Evolutionary conservation across 2,888 invertebrate species (phyloP).

Genomic region (Rhaphigaster nebulosa): DNA sequence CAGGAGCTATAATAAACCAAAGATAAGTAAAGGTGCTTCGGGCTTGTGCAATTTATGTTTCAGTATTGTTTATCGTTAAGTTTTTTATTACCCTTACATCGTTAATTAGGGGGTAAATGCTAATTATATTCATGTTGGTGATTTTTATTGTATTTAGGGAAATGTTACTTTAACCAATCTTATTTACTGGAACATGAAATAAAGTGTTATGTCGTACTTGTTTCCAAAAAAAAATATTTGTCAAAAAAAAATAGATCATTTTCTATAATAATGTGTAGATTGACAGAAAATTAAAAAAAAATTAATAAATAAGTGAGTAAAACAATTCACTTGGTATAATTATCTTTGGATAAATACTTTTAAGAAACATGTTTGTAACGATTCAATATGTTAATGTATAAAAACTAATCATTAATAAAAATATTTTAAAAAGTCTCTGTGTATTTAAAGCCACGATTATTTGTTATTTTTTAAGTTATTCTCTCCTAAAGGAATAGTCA

Average conservation of each 20-base stretch:
- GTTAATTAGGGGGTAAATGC: slow-evolving; percentile 50
- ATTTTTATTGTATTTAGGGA: slow-evolving; percentile 55
- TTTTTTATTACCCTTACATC: slow-evolving; percentile 54
- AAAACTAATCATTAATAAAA: slow-evolving; percentile 62
- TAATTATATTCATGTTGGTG: slow-evolving; percentile 55
- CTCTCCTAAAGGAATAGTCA: neutral
- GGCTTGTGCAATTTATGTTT: slow-evolving; percentile 58
- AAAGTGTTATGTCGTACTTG: neutral
- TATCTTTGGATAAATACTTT: slow-evolving; percentile 43
- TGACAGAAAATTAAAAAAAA: slow-evolving; percentile 14
- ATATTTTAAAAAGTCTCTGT: slow-evolving; percentile 58
- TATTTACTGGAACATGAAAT: slow-evolving; percentile 7
- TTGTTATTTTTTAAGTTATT: neutral
- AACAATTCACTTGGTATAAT: slow-evolving; percentile 28
- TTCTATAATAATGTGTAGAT: slow-evolving; percentile 37
- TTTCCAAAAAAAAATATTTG: neutral
- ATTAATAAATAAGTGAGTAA: neutral
- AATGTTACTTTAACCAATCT: slow-evolving; percentile 47
- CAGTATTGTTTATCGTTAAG: slow-evolving; percentile 55
- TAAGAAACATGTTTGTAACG: slow-evolving; percentile 62
- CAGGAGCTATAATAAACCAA: slow-evolving; percentile 16
- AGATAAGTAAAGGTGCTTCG: slow-evolving; percentile 54
- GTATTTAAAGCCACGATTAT: neutral
- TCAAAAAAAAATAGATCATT: slow-evolving; percentile 14
- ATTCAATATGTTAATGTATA: slow-evolving; percentile 64